Percentiles rank a stretch among this genome's conserved stretches.
phyloP scores from a whole-genome alignment of 2,113 vertebrate species.

The Brachyistius frenatus region DNA sequence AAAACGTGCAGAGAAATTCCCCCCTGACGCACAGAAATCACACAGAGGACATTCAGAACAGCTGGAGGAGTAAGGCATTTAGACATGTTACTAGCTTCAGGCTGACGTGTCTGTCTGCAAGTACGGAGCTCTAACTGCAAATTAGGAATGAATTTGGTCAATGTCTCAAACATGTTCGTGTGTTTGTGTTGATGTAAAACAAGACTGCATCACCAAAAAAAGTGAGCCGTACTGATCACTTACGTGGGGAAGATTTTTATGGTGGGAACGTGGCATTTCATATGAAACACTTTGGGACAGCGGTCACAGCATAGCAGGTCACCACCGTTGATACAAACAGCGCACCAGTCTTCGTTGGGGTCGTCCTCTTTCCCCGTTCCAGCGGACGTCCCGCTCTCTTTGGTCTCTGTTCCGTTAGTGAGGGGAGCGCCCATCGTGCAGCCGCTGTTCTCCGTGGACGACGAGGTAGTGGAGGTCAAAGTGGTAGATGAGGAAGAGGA shows the following conservation, averaged over 20 bases:
- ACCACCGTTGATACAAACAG: slow-evolving; percentile 97
- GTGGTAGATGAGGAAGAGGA: slow-evolving; percentile 50
- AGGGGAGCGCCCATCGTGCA: slow-evolving; percentile 67
- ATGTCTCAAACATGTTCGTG: background rate
- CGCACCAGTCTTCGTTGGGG: slow-evolving; percentile 99
- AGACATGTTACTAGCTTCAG: background rate
- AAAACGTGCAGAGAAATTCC: slow-evolving; percentile 98
- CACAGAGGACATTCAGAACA: slow-evolving; percentile 7
- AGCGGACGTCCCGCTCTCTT: slow-evolving; percentile 4
- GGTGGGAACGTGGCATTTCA: slow-evolving; percentile 96
- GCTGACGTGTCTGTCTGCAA: background rate
- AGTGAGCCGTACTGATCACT: slow-evolving; percentile 9
- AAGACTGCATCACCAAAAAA: background rate
- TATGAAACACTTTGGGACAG: slow-evolving; percentile 99
- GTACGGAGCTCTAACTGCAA: background rate
- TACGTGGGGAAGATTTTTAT: slow-evolving; percentile 80
- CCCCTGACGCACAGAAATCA: slow-evolving; percentile 84
- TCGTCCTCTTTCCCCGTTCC: slow-evolving; percentile 90
- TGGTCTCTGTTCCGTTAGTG: slow-evolving; percentile 87
- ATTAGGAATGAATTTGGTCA: background rate
- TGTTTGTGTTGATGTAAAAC: no score
- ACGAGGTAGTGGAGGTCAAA: slow-evolving; percentile 54
- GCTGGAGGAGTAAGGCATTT: background rate
- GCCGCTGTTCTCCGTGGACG: slow-evolving; percentile 9
- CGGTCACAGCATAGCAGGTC: slow-evolving; percentile 96